Base-by-base conservation (phyloP, 2,888 invertebrate species). In the Schizotus pectinicornis region DNA sequence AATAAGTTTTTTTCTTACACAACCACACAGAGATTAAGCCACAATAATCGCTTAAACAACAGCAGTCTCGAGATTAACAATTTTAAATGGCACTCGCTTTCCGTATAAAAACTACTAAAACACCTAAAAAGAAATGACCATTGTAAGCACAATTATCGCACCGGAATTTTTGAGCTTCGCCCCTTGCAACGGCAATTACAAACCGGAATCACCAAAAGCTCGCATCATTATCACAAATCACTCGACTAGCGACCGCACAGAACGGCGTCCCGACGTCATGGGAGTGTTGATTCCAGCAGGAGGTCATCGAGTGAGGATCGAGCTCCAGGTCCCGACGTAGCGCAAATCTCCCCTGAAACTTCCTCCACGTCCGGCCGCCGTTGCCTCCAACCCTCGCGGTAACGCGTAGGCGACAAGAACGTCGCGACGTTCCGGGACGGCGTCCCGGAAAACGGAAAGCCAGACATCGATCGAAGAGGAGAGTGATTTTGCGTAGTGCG, bases 171-270 rank as follows among this genome's bases (percentile, higher is more conserved):
- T 45, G 45, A 45, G 45, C 11, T 31, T 9, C 13, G 33, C 8
- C 38, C n/a, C 37, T 36, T 14, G 9, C 36, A 13, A 36, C 8
- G 9, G 9, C 8, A 34, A 42, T 51, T 42, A 51, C 51, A 41
- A 45, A 39, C 47, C 43, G 42, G n/a, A 41, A 33, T 9, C 31
- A 6, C 30, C 7, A 47, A 38, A 41, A 50, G 46, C 61, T 61
- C 62, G 56, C 63, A 56, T 64, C 63, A 56, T 64, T 63, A 63
- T 63, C 67, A 67, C 68, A 61, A 67, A 65, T 64, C 64, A 64
- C 59, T 53, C 50, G 47, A 58, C 63, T 61, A 48, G 50, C 62
- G 62, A 67, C 63, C 63, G 62, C 59, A 67, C 61, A 22, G 11
- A n/a, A 30, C 37, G 22, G 12, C 32, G 7, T 32, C 36, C 42